phyloP scores from a whole-genome alignment of 35 echinoderm and acorn worm genomes.

The Chiridota heheva region DNA sequence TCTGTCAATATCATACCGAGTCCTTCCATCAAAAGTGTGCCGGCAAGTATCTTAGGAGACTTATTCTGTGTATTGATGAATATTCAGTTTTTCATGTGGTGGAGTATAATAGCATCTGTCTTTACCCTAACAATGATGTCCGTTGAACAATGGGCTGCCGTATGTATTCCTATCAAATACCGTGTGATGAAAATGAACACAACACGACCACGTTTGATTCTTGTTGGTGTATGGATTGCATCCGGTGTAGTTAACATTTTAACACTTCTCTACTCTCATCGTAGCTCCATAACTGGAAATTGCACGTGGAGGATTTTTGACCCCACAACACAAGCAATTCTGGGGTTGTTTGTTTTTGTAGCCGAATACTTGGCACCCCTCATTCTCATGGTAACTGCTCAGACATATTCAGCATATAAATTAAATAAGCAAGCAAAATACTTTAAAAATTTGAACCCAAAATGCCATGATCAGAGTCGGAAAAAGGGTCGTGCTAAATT shows the following conservation, averaged over 20 bases:
- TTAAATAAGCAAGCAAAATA: constrained; percentile 26
- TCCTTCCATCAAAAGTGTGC: neutral
- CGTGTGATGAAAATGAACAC: neutral
- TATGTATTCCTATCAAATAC: constrained; percentile 29
- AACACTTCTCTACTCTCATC: neutral
- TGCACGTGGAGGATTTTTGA: neutral
- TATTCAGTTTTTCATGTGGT: constrained; percentile 34
- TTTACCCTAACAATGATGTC: constrained; percentile 34
- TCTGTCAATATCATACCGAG: constrained; percentile 20
- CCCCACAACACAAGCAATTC: neutral
- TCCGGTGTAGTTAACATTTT: constrained; percentile 11
- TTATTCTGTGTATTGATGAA: constrained; percentile 25
- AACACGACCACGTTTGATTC: neutral
- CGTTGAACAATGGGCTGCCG: constrained; percentile 25
- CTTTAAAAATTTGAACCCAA: neutral
- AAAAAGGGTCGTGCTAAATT: neutral
- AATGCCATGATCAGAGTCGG: no score
- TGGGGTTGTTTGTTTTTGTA: constrained; percentile 9
- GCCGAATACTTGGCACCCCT: constrained; percentile 28
- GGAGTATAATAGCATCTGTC: constrained; percentile 15
- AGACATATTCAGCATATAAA: neutral
- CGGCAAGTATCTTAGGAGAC: neutral
- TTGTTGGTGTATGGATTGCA: constrained; percentile 7
- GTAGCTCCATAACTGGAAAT: neutral
- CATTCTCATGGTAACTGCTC: constrained; percentile 16